Percentiles rank a stretch among this genome's conserved stretches.
Conservation (phyloP, 1,140 invertebrate genomes). For the Drosophila melanica region DNA sequence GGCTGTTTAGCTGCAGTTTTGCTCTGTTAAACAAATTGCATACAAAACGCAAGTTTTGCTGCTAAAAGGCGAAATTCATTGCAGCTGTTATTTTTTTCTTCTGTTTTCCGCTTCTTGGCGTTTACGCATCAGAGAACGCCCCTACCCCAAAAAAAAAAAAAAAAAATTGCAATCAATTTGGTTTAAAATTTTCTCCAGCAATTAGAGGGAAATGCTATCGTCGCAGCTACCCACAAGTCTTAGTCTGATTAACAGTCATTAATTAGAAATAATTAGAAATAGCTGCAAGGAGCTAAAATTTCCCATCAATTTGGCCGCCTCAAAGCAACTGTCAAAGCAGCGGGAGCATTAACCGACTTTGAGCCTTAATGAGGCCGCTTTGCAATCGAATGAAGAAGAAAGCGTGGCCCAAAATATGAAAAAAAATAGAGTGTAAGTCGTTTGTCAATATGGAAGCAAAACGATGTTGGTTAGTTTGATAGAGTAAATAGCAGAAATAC, state of each 20-base stretch:
- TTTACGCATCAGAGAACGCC: slow-evolving; percentile 70
- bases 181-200: slow-evolving; percentile 43
- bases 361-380: slow-evolving; percentile 6
- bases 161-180: slow-evolving; percentile 17
- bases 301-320: too few relatives aligned
- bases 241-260: slow-evolving; percentile 63
- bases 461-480: neutral
- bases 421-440: slow-evolving; percentile 47
- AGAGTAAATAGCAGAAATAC: slow-evolving; percentile 28
- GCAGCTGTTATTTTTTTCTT: slow-evolving; percentile 36
- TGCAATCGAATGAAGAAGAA: slow-evolving; percentile 46
- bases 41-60: slow-evolving; percentile 81
- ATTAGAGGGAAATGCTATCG: slow-evolving; percentile 33
- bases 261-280: slow-evolving; percentile 12
- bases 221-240: slow-evolving; percentile 35
- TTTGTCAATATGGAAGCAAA: slow-evolving; percentile 66
- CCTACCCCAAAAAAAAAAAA: neutral
- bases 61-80: slow-evolving; percentile 72
- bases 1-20: slow-evolving; percentile 43
- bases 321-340: too few relatives aligned
- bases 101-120: slow-evolving; percentile 67
- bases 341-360: too few relatives aligned
- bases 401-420: slow-evolving; percentile 44
- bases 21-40: slow-evolving; percentile 82
- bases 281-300: too few relatives aligned